Evolutionary conservation across 2,888 invertebrate species (phyloP).

Genomic region (Nebria salina): DNA sequence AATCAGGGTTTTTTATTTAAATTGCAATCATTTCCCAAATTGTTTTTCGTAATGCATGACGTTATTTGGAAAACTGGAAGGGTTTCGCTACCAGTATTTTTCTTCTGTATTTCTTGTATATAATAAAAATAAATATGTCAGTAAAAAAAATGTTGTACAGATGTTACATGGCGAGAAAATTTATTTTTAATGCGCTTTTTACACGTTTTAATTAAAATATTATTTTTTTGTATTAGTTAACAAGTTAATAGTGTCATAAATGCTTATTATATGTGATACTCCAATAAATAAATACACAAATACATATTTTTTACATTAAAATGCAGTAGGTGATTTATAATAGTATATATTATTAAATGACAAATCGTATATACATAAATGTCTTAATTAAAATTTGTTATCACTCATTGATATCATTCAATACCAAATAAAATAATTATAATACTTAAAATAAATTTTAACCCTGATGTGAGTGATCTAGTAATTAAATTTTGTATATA

Average conservation of each 20-base stretch:
- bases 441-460: too few relatives aligned
- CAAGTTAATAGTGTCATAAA: slow-evolving; percentile 1
- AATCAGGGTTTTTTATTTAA: not conserved
- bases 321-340: not conserved
- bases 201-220: not conserved
- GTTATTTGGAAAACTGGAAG: not conserved
- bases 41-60: not conserved
- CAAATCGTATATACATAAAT: not conserved
- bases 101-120: too few relatives aligned
- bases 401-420: too few relatives aligned
- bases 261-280: not conserved
- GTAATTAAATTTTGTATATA: too few relatives aligned
- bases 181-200: not conserved
- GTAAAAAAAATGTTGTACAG: too few relatives aligned
- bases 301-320: not conserved
- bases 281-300: not conserved
- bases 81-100: too few relatives aligned
- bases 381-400: too few relatives aligned
- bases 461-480: too few relatives aligned
- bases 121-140: too few relatives aligned
- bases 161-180: not conserved
- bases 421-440: too few relatives aligned
- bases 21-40: not conserved
- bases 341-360: not conserved
- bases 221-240: not conserved